Percentiles rank a stretch among this genome's conserved stretches.
These are phyloP conservation scores for Oophaga sylvatica DNA, from an alignment of 2,797 vertebrate species.

Conservation along the genomic window DNA sequence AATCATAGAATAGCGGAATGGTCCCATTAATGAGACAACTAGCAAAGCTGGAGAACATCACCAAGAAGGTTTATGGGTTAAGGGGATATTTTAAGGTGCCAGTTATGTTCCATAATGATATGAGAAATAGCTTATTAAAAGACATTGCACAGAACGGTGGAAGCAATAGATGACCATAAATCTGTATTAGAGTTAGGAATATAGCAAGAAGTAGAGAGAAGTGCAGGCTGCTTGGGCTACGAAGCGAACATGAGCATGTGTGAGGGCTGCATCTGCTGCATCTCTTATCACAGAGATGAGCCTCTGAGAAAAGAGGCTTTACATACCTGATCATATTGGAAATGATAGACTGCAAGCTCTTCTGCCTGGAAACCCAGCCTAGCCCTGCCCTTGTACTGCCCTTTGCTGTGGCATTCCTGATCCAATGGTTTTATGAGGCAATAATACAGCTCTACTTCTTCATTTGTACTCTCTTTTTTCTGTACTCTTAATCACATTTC, in stretches of 20 bases:
- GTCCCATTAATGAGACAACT: neutral
- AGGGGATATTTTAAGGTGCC: neutral
- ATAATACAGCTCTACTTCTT: conserved; percentile 12
- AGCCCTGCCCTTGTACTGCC: neutral
- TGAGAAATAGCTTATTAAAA: neutral
- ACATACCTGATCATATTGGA: neutral
- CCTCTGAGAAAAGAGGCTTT: neutral
- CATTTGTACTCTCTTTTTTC: neutral
- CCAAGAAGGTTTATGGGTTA: neutral
- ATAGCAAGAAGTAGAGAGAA: neutral
- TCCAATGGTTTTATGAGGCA: conserved; percentile 23
- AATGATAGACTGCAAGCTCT: conserved; percentile 13
- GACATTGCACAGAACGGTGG: conserved; percentile 16
- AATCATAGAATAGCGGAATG: neutral
- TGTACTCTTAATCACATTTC: neutral
- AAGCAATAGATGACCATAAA: neutral
- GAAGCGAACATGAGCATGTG: conserved; percentile 25
- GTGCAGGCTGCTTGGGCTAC: conserved; percentile 24
- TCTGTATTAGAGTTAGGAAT: neutral
- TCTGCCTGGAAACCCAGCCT: neutral
- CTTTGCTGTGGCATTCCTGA: neutral
- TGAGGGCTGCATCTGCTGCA: conserved; percentile 49
- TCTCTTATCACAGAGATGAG: conserved; percentile 30
- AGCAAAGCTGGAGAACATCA: neutral
- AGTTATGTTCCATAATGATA: neutral